Percentiles rank a stretch among this genome's conserved stretches.
Conservation (phyloP, 2,113 vertebrate genomes). For the Psephotus haematonotus region DNA sequence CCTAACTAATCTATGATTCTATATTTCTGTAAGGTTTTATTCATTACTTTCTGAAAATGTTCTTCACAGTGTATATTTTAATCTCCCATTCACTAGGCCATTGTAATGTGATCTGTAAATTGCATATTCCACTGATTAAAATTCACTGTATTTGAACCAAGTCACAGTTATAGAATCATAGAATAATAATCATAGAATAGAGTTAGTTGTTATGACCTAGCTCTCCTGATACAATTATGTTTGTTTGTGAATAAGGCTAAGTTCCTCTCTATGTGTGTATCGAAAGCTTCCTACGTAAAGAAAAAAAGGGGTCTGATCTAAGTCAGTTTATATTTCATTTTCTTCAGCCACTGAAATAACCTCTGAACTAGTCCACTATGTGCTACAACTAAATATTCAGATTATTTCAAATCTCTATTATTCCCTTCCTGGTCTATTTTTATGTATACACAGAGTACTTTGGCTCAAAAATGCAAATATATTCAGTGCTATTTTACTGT, state of each 20-base stretch:
- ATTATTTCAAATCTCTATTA: conserved; percentile 49
- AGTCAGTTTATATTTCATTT: background rate
- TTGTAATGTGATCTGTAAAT: background rate
- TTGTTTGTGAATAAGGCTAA: background rate
- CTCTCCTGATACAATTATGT: background rate
- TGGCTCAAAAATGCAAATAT: conserved; percentile 70
- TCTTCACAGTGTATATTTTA: background rate
- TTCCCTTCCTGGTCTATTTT: conserved; percentile 62
- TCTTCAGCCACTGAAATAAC: background rate
- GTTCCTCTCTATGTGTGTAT: background rate
- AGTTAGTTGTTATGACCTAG: background rate
- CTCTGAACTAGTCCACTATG: background rate
- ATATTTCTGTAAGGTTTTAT: background rate
- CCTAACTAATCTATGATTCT: background rate
- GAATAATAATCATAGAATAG: background rate
- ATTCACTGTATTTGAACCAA: background rate
- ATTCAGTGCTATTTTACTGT: conserved; percentile 65
- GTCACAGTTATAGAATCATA: background rate
- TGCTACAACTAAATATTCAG: conserved; percentile 16
- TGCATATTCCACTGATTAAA: background rate
- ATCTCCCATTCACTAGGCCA: background rate
- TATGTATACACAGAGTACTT: conserved; percentile 30
- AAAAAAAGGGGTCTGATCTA: background rate
- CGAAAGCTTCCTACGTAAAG: background rate
- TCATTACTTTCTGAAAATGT: background rate